A percentile compares a stretch with the other conserved stretches of the same genome.
phyloP scores from a whole-genome alignment of 2,113 vertebrate species.

The Cyanoderma ruficeps region DNA sequence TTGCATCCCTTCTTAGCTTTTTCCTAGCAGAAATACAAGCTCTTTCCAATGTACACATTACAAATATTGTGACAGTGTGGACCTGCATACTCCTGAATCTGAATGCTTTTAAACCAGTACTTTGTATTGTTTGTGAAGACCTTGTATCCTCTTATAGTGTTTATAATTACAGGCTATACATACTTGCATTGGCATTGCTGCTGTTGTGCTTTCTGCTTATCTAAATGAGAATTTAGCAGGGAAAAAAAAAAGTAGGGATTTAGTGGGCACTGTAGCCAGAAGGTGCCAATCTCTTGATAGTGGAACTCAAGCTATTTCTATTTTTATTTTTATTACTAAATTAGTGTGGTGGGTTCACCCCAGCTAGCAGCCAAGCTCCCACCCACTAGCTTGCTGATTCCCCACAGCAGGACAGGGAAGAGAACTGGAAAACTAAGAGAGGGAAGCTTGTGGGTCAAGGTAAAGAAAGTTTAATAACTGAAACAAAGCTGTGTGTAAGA shows the following conservation, averaged over 20 bases:
- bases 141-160: neutral
- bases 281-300: neutral
- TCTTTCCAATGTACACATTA: neutral
- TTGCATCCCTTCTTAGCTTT: neutral
- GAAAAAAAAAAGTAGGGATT: neutral
- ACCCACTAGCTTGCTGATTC: neutral
- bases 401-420: neutral
- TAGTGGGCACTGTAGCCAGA: neutral
- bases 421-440: neutral
- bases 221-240: neutral
- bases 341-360: neutral
- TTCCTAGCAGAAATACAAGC: neutral
- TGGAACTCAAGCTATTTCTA: neutral
- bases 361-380: neutral
- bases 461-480: neutral
- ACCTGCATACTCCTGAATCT: neutral
- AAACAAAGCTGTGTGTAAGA: neutral
- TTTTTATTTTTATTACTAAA: neutral
- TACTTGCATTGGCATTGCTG: neutral
- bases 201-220: neutral
- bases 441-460: neutral
- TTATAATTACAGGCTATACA: neutral
- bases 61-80: neutral
- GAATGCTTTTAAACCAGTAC: neutral
- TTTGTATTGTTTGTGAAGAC: neutral